phyloP scores from a whole-genome alignment of 2,888 invertebrate genomes.

The Scaptomyza polygonia region DNA sequence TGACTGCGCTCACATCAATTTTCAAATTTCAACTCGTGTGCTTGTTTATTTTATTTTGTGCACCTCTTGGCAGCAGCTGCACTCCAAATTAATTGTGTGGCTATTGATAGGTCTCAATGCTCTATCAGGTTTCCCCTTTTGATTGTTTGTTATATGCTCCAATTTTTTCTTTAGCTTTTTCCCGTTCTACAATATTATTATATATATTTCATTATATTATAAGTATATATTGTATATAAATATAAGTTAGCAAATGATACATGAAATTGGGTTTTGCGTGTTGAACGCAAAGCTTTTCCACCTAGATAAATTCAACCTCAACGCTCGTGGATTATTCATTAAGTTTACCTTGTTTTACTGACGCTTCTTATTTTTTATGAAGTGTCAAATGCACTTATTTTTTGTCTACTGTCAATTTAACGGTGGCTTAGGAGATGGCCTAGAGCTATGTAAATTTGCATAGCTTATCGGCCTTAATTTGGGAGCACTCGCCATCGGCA shows the following conservation, averaged over 20 bases:
- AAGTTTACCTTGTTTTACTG: constrained; percentile 37
- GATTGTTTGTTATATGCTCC: constrained; percentile 53
- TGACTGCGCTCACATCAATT: constrained; percentile 71
- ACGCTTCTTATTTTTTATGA: constrained; percentile 28
- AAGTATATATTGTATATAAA: background rate
- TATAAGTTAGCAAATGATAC: constrained; percentile 2
- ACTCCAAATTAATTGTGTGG: constrained; percentile 65
- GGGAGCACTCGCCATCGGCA: constrained; percentile 43
- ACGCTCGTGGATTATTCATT: constrained; percentile 50
- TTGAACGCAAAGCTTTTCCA: constrained; percentile 62
- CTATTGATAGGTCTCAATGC: constrained; percentile 69
- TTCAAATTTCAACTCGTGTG: constrained; percentile 28
- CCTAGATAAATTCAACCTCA: constrained; percentile 22
- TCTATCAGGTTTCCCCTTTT: constrained; percentile 34
- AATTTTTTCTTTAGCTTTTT: constrained; percentile 38
- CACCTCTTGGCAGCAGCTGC: constrained; percentile 11
- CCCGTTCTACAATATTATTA: no score
- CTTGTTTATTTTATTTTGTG: constrained; percentile 47
- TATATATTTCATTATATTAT: no score
- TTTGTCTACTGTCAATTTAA: constrained; percentile 1
- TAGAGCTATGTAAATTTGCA: constrained; percentile 47
- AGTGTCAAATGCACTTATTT: constrained; percentile 69
- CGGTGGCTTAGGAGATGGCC: constrained; percentile 15
- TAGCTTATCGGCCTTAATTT: constrained; percentile 69
- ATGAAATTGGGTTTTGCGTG: constrained; percentile 77